Evolutionary conservation across 2,113 vertebrate species (phyloP), one percentile per base, ranked within the genome.

Genomic region (Condylura cristata): DNA sequence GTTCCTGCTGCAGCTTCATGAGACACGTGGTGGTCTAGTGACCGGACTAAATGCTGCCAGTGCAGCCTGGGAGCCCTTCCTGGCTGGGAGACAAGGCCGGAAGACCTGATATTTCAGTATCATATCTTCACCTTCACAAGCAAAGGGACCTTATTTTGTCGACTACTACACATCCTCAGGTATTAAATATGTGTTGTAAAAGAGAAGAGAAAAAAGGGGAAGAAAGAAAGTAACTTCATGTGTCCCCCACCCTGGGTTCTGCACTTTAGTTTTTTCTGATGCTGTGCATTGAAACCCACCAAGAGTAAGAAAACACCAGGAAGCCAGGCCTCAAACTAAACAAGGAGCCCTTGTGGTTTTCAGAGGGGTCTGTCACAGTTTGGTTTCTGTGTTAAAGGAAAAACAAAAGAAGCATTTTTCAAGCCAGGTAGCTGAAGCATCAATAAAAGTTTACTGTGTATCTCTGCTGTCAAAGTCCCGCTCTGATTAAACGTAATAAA

Each of bases 401-500:
- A 95, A 96, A 89, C 2, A 65, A 89, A 96, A 63, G 65, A 91
- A 86, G 46, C 24, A 63, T 56, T 91, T 93, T 94, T 93, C 89
- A 66, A 95, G 79, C 56, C 70, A 93, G 48, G 6, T 30, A 81
- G 22, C 58, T 48, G 71, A 75, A 71, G 51, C 32, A 88, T 4
- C 39, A 28, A 75, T 66, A 22, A 81, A 94, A 95, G 66, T 96
- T 96, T 91, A 86, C 81, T 84, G 92, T n/a, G 39, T 17, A 44
- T 97, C 91, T 80, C 87, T 89, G 61, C 78, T 96, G 26, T 95
- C 96, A 96, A 97, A 98, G 81, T 39, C 84, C 30, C 92, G 93
- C 41, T 97, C 97, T 89, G 90, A 97, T 97, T 97, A 97, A 98
- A 95, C 80, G 84, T 44, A 95, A 97, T 1, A 28, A 97, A 96